Evolutionary conservation across 1,140 invertebrate genomes (phyloP).

Genomic region (Drosophila ironensis): DNA sequence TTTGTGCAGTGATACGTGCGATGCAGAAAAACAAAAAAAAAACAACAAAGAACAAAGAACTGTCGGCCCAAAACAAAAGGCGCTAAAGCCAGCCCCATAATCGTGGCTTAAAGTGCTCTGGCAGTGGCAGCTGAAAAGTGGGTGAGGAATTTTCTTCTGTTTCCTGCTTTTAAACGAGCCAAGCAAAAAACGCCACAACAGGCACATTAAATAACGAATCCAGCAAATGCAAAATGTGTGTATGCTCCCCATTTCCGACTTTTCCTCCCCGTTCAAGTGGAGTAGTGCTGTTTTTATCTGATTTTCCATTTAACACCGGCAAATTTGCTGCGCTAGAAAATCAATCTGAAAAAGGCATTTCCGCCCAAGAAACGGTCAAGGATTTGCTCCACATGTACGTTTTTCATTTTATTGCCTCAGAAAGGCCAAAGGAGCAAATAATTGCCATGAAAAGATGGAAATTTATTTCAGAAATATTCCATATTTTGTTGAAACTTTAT

Average conservation of each 20-base stretch:
- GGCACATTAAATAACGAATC: conserved; percentile 45
- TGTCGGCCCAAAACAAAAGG: conserved; percentile 60
- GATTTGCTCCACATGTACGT: no score
- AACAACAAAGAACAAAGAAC: no score
- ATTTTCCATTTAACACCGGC: conserved; percentile 42
- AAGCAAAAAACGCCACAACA: not conserved
- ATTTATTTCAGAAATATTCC: no score
- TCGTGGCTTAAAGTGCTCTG: conserved; percentile 58
- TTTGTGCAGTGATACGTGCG: conserved; percentile 77
- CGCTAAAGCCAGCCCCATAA: conserved; percentile 33
- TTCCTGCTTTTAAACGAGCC: not conserved
- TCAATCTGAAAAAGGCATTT: conserved; percentile 27
- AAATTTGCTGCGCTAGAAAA: conserved; percentile 11
- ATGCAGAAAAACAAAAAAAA: conserved; percentile 55
- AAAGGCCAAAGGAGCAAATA: no score
- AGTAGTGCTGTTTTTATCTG: conserved; percentile 37
- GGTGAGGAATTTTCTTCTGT: conserved; percentile 31
- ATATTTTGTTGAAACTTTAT: no score
- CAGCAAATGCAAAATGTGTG: not conserved
- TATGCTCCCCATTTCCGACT: not conserved
- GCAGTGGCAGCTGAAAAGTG: conserved; percentile 2
- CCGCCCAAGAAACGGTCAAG: not conserved
- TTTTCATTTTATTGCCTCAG: no score
- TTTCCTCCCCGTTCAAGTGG: not conserved
- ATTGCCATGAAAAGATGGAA: no score